A percentile compares a stretch with the other conserved stretches of the same genome.
phyloP scores from a whole-genome alignment of 2,113 vertebrate species.

The Macquaria australasica region DNA sequence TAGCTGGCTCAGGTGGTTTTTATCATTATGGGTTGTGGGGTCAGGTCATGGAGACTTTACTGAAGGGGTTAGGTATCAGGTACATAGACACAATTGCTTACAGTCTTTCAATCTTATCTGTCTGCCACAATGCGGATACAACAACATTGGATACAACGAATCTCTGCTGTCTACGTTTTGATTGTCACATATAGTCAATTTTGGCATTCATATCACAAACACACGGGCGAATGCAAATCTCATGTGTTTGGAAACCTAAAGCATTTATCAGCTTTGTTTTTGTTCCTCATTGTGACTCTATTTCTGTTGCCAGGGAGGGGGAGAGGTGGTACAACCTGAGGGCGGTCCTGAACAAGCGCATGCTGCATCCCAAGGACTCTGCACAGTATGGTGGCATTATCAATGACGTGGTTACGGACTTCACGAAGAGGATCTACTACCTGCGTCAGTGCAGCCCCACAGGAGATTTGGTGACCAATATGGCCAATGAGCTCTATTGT shows the following conservation, averaged over 20 bases:
- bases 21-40: too few species aligned
- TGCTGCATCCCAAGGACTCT: constrained; percentile 83
- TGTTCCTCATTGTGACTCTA: background rate
- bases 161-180: background rate
- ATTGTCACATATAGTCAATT: background rate
- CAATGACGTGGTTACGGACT: constrained; percentile 81
- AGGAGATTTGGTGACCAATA: constrained; percentile 79
- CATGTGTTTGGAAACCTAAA: background rate
- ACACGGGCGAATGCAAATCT: background rate
- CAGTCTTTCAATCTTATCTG: too few species aligned
- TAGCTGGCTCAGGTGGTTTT: too few species aligned
- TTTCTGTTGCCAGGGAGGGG: constrained; percentile 76
- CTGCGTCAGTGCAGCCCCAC: constrained; percentile 76
- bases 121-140: too few species aligned
- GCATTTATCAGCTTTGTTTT: background rate
- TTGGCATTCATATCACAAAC: background rate
- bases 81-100: too few species aligned
- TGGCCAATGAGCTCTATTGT: constrained; percentile 82
- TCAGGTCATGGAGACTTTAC: too few species aligned
- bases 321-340: constrained; percentile 83
- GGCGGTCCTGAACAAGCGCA: constrained; percentile 81
- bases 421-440: constrained; percentile 74
- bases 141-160: background rate
- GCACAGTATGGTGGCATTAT: constrained; percentile 72
- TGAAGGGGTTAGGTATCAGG: too few species aligned